Base-by-base conservation (phyloP, 1,140 invertebrate genomes). In the Rhagoletis pomonella region DNA sequence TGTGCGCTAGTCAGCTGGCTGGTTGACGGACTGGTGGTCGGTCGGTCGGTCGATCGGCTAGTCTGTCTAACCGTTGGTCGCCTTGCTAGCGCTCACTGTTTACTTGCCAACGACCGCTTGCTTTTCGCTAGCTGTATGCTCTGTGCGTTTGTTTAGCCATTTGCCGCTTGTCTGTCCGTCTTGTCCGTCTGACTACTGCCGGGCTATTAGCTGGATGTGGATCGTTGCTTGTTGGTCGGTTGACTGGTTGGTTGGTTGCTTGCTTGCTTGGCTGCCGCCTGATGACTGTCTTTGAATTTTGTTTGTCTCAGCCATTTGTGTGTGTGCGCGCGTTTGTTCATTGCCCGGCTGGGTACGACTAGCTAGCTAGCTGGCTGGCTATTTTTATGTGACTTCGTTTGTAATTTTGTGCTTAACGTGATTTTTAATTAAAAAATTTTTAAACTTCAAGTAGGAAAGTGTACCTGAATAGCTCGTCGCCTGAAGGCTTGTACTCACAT, bases 351-450 rank as follows among this genome's bases (percentile, higher is more conserved):
- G 44, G 73, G 29, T 29, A 81, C 73, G 44, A 29, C 42, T 19
- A 29, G 39, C 42, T 42, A n/a, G 10, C 55, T 81, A 47, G 9
- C 42, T 19, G 42, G 39, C 42, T 42, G 47, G 10, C 55, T 81
- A 47, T 81, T 19, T 81, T 44, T 81, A 81, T 42, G 47, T 50
- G 42, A 77, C 44, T 55, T 17, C 14, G 73, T 81, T 5, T 55
- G 73, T 81, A 58, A 55, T 19, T 55, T 81, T 55, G 73, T 19
- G 73, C 73, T 81, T 81, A 81, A 81, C 73, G 73, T 81, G 73
- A 81, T 81, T 81, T 81, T 81, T 81, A 81, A 81, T 81, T 81
- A 81, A 81, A 81, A 62, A 81, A 39, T 67, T 19, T 81, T 81
- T 55, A 81, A 50, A 81, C 19, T 81, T 81, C 73, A 55, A 55